Evolutionary conservation across 1,140 invertebrate species (phyloP).

Genomic region (Spodoptera litura): DNA sequence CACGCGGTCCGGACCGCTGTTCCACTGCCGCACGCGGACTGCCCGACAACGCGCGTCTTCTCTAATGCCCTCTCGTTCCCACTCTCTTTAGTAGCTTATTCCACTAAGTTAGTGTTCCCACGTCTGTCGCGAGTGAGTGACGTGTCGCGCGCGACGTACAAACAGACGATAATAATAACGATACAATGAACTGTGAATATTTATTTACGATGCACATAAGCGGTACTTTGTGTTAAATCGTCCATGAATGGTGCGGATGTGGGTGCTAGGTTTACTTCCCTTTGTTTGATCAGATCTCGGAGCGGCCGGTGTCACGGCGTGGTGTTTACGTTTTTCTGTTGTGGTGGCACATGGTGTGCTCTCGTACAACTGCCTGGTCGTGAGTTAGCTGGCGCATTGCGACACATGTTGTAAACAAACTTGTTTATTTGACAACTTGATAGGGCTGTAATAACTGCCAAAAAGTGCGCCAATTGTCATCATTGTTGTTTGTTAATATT

Average conservation of each 20-base stretch:
- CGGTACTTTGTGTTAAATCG: conserved; percentile 58
- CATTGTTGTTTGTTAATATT: neutral
- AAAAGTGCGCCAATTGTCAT: conserved; percentile 14
- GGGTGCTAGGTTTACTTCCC: conserved; percentile 41
- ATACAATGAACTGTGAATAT: conserved; percentile 66
- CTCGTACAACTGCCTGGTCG: conserved; percentile 40
- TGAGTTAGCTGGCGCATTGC: conserved; percentile 58
- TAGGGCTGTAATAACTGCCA: neutral
- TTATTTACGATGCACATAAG: conserved; percentile 61
- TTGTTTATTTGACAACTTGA: conserved; percentile 26
- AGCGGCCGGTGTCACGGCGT: conserved; percentile 45
- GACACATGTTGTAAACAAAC: conserved; percentile 62
- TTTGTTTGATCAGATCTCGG: conserved; percentile 60
- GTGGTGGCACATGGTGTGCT: conserved; percentile 62
- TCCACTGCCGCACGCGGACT: conserved; percentile 17
- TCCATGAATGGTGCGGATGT: conserved; percentile 44
- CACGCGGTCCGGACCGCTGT: conserved; percentile 53
- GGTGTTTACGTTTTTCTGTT: conserved; percentile 67
- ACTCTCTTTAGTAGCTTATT: conserved; percentile 72
- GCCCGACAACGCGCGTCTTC: conserved; percentile 54
- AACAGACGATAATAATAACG: conserved; percentile 59
- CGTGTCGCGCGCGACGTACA: conserved; percentile 63
- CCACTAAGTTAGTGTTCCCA: conserved; percentile 75
- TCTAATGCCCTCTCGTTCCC: conserved; percentile 71
- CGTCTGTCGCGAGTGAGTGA: conserved; percentile 69